A percentile compares a stretch with the other conserved stretches of the same genome.
phyloP scores from a whole-genome alignment of 2,888 invertebrate genomes.

The Pogonocherus hispidulus region DNA sequence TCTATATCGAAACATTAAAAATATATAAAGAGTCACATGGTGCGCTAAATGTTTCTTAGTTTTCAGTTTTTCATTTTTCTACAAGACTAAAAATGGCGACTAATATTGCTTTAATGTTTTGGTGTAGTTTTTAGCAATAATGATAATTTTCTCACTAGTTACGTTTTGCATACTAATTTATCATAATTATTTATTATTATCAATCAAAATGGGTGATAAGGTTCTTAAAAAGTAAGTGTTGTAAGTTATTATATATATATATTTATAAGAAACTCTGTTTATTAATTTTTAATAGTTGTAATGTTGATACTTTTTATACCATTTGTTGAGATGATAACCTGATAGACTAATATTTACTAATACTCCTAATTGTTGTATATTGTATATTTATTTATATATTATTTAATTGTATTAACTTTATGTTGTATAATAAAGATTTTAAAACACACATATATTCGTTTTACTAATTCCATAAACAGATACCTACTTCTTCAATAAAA shows the following conservation, averaged over 20 bases:
- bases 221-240: constrained; percentile 28
- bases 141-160: constrained; percentile 26
- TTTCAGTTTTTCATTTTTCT: not conserved
- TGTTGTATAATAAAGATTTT: constrained; percentile 26
- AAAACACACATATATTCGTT: too few relatives aligned
- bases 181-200: too few relatives aligned
- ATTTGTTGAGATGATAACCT: constrained; percentile 39
- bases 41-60: not conserved
- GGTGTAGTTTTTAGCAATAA: constrained; percentile 22
- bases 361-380: constrained; percentile 47
- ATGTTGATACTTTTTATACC: constrained; percentile 41
- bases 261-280: constrained; percentile 19
- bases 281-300: constrained; percentile 32
- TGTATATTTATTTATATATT: constrained; percentile 46
- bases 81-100: not conserved
- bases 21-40: not conserved
- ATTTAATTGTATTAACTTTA: constrained; percentile 30
- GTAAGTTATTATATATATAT: constrained; percentile 14
- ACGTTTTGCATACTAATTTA: constrained; percentile 15
- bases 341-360: constrained; percentile 45
- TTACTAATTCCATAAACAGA: too few relatives aligned
- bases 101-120: not conserved
- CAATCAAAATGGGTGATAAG: constrained; percentile 38
- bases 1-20: not conserved
- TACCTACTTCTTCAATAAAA: too few relatives aligned